phyloP scores from a whole-genome alignment of 2,888 invertebrate species.

The Kryphioiulus occultus region DNA sequence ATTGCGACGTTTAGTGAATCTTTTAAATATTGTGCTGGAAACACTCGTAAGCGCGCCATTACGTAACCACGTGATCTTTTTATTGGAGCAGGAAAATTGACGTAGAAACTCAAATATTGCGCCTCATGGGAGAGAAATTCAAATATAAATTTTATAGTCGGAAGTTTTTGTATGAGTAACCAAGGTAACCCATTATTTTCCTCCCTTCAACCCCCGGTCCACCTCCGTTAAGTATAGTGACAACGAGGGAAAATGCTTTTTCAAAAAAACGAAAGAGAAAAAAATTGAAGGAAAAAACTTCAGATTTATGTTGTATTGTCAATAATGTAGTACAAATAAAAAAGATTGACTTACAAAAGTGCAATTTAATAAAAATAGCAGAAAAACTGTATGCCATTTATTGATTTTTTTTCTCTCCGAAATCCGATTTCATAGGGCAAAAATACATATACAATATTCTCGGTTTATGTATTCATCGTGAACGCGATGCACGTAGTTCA shows the following conservation, averaged over 20 bases:
- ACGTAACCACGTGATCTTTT: not conserved
- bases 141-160: conserved; percentile 24
- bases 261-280: not conserved
- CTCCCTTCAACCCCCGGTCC: not conserved
- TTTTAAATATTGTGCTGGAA: not conserved
- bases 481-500: conserved; percentile 24
- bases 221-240: conserved; percentile 39
- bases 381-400: conserved; percentile 46
- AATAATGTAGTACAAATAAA: conserved; percentile 48
- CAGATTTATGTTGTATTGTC: conserved; percentile 43
- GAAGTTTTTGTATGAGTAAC: not conserved
- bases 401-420: conserved; percentile 41
- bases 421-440: not conserved
- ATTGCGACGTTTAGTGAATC: not conserved
- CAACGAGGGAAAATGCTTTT: conserved; percentile 36
- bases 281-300: not conserved
- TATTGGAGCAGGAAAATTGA: conserved; percentile 23
- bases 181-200: conserved; percentile 24
- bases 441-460: conserved; percentile 13
- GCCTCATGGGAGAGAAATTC: conserved; percentile 36
- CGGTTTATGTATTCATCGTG: not conserved
- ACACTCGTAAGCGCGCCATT: conserved; percentile 1
- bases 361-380: conserved; percentile 49
- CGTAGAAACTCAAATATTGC: conserved; percentile 32
- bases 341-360: conserved; percentile 43